A percentile compares a stretch with the other conserved stretches of the same genome.
Evolutionary conservation across 2,113 vertebrate species (phyloP).

Genomic region (Pipa parva): DNA sequence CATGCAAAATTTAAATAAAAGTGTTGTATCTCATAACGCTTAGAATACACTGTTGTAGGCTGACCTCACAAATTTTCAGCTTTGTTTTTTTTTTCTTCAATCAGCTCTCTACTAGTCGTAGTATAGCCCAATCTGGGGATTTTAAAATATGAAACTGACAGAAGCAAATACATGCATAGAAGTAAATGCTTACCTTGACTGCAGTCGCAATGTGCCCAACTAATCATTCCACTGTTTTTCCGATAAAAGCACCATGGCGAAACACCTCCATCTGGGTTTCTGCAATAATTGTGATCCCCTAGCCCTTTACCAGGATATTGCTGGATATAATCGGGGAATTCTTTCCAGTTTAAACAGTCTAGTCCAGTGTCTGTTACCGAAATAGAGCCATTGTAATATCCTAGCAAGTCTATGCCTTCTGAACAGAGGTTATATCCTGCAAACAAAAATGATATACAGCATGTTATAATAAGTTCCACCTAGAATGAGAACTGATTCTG

Average conservation of each 20-base stretch:
- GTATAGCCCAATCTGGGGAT: no score
- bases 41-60: no score
- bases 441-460: conserved; percentile 12
- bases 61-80: no score
- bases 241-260: conserved; percentile 88
- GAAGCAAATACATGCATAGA: no score
- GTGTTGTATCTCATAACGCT: no score
- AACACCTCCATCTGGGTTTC: conserved; percentile 78
- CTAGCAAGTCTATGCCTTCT: conserved; percentile 67
- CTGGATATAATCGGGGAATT: conserved; percentile 85
- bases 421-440: conserved; percentile 71
- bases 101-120: no score
- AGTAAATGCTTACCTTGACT: conserved; percentile 66
- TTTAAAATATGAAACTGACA: no score
- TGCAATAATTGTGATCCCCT: conserved; percentile 82
- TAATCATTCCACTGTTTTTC: conserved; percentile 74
- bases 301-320: conserved; percentile 83
- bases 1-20: background rate
- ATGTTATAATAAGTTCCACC: no score
- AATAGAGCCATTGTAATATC: conserved; percentile 82
- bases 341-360: conserved; percentile 78
- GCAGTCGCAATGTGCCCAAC: conserved; percentile 87
- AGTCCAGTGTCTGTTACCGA: conserved; percentile 75
- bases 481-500: no score
- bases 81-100: no score